Evolutionary conservation across 2,113 vertebrate species (phyloP), one percentile per base, ranked within the genome.

Genomic region (Pyrgilauda ruficollis): DNA sequence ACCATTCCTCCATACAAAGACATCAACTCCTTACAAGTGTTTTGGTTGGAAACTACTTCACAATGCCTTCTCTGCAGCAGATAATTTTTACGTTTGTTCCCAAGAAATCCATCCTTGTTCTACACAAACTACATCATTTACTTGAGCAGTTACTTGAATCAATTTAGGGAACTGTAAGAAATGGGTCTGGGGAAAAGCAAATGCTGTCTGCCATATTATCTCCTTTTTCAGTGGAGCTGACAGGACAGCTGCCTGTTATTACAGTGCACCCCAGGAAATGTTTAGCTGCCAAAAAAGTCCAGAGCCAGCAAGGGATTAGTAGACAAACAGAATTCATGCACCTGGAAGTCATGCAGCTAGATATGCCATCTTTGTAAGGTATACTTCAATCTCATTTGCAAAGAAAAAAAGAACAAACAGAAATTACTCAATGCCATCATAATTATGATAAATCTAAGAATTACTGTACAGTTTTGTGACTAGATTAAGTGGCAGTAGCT

Each of bases 241-340:
- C 84, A 91, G 96, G 97, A 98, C 98, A 98, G 97, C 98, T 98
- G 98, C 92, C 96, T 98, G 97, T 97, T 97, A 98, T 98, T 98
- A 98, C 92, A 53, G 84, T 49, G 70, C 97, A 87, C 98, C 93
- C 98, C 97, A 97, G 98, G 98, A 98, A 98, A 96, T 59, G 74
- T 46, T 96, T 91, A 87, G 92, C 97, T 97, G 97, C 96, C 97
- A 98, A 96, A 85, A 90, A 70, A 94, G 80, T 93, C 86, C 93
- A 75, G 96, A 94, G 75, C 76, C 81, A 95, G 97, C 9, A 14
- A 97, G 66, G 96, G 97, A 98, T 98, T 98, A 98, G 91, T 76
- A 96, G 93, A 89, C 91, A 98, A 98, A 97, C 80, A 95, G 93
- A 97, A 97, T 91, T 82, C 59, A n/a, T 95, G 98, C 98, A 98